These are phyloP conservation scores for Linurgus olivaceus DNA, from an alignment of 2,797 vertebrate species.

Conservation along the genomic window DNA sequence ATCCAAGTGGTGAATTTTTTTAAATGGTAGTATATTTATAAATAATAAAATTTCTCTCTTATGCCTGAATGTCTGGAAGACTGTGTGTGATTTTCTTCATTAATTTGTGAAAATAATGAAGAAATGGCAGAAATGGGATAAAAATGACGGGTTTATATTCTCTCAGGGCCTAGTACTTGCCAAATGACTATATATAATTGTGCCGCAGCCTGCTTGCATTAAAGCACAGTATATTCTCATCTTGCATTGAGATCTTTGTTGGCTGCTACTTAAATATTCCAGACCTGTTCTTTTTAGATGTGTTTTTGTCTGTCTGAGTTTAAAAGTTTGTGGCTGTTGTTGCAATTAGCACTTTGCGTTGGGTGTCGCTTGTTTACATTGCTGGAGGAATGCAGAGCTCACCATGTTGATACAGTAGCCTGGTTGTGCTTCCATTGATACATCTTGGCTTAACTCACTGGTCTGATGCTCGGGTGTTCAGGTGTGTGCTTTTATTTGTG, in stretches of 20 bases:
- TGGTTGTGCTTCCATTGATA: not conserved
- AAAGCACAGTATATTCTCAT: not conserved
- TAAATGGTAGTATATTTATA: not conserved
- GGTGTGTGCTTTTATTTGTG: not conserved
- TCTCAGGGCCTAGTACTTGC: not conserved
- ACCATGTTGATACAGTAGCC: rapidly evolving
- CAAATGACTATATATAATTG: rapidly evolving
- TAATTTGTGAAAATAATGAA: not conserved
- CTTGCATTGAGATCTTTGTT: not conserved
- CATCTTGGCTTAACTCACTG: not conserved
- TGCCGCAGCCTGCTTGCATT: not conserved
- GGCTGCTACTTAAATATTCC: not conserved
- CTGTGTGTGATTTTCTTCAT: not conserved
- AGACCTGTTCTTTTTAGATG: not conserved
- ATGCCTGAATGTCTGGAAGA: not conserved
- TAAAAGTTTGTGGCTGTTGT: not conserved
- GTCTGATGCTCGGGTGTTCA: rapidly evolving
- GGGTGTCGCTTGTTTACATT: rapidly evolving
- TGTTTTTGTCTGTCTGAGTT: not conserved
- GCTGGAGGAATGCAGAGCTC: not conserved
- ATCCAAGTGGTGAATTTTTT: not conserved
- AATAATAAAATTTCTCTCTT: not conserved
- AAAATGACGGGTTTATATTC: not conserved
- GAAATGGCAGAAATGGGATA: not conserved
- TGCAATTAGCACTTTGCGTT: not conserved